Percentiles rank a stretch among this genome's conserved stretches.
Conservation (phyloP, 35 echinoderm and acorn worm genomes). For the Heliocidaris tuberculata region DNA sequence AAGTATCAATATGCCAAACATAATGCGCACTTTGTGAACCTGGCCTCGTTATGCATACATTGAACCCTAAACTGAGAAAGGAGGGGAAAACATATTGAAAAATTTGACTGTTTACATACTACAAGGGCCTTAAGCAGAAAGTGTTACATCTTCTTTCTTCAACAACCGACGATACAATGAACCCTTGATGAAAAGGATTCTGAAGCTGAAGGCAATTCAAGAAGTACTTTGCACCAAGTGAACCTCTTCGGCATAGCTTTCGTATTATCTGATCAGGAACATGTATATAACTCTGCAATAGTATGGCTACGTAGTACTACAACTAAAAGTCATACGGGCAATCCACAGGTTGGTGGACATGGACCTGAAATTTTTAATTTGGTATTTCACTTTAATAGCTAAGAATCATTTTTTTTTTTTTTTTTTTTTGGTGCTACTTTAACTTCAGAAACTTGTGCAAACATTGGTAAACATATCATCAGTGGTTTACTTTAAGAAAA, state of each 20-base stretch:
- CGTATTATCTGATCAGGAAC: background rate
- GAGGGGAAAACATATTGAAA: background rate
- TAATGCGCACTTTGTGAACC: background rate
- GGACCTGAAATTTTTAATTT: too few relatives aligned
- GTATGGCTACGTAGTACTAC: background rate
- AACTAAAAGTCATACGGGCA: too few relatives aligned
- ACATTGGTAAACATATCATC: too few relatives aligned
- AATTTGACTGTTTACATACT: background rate
- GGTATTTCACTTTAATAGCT: too few relatives aligned
- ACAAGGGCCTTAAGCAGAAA: background rate
- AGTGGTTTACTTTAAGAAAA: too few relatives aligned
- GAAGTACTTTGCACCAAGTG: background rate
- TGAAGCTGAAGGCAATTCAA: background rate
- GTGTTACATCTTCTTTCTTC: slow-evolving; percentile 17
- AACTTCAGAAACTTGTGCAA: too few relatives aligned
- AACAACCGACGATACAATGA: background rate
- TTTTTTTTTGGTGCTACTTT: too few relatives aligned
- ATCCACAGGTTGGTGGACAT: too few relatives aligned
- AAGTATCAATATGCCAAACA: background rate
- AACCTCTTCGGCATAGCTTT: background rate
- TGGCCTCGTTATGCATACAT: background rate
- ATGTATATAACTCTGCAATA: background rate
- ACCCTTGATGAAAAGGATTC: background rate
- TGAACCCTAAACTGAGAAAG: background rate
- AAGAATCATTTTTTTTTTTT: too few relatives aligned